Conservation (phyloP, 2,797 vertebrate species). For the Varecia variegata region DNA sequence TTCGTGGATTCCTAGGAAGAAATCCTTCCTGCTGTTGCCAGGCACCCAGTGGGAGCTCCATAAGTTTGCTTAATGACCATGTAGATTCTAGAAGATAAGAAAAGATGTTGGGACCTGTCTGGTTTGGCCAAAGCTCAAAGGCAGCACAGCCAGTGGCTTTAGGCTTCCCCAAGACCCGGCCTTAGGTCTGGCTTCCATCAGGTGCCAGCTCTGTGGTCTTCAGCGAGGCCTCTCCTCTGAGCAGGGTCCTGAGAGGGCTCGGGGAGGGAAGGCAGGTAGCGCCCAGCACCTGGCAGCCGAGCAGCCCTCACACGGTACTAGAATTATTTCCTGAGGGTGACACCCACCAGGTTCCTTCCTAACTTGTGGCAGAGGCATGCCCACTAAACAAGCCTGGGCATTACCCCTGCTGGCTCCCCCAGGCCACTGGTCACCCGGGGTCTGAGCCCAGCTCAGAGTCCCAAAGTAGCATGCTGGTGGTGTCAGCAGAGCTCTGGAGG, state of each 20-base stretch:
- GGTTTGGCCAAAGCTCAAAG: not conserved
- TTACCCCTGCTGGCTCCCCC: not conserved
- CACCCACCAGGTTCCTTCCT: not conserved
- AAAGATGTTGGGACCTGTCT: not conserved
- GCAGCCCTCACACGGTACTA: not conserved
- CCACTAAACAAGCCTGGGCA: not conserved
- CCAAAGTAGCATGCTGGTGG: too few relatives aligned
- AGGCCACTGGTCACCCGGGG: not conserved
- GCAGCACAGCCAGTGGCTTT: not conserved
- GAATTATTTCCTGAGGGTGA: not conserved
- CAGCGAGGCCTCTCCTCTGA: not conserved
- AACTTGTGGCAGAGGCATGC: not conserved
- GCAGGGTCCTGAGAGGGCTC: not conserved
- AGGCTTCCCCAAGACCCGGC: not conserved
- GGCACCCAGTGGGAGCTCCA: not conserved
- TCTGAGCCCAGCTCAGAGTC: not conserved
- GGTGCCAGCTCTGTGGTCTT: not conserved
- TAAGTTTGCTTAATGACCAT: not conserved
- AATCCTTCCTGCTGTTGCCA: not conserved
- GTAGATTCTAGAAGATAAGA: not conserved
- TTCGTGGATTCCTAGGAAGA: slow-evolving; percentile 21
- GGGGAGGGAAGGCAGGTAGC: not conserved
- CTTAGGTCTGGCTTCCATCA: not conserved
- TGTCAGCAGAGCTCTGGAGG: not conserved
- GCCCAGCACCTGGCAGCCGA: accelerated